Evolutionary conservation across 2,113 vertebrate genomes (phyloP), one percentile per base, ranked within the genome.

Genomic region (Ctenodactylus gundi): DNA sequence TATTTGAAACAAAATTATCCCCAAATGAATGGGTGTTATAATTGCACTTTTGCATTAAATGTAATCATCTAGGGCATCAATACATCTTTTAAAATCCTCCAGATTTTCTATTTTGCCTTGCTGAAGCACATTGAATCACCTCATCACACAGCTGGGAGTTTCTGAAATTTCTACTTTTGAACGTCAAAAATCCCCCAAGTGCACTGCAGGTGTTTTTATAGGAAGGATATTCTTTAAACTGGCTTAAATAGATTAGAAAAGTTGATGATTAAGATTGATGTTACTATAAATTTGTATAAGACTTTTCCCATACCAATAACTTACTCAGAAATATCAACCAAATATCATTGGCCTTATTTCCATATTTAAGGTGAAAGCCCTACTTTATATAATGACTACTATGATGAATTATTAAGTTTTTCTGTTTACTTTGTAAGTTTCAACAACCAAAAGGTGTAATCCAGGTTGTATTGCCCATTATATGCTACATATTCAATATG

Each of bases 11-110:
- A 92, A 84, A 90, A 67, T 89, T 67, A 82, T 85, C 9, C 57
- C 93, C 76, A 91, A 93, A 82, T 83, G 51, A 94, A 96, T 92
- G 72, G 20, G 20, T 82, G 10, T 58, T 81, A 68, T 92, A 93
- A 85, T 75, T 96, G n/a, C 73, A 92, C 72, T 97, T 75, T 85
- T 88, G 41, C 20, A 41, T 90, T 81, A 92, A 96, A 88, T 88
- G 36, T 83, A 88, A 49, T 93, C 41, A 92, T 88, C 55, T 58
- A 39, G 92, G 68, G 12, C 67, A 94, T 88, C 53, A 88, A 92
- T 92, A 60, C 29, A 21, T 85, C 49, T 96, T 95, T 89, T 90
- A 73, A 94, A 92, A 94, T 85, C 39, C 55, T 76, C 72, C 64
- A 64, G 3, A 85, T 96, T 94, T 94, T 94, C 29, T 90, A 49